Base-by-base conservation (phyloP, 2,113 vertebrate genomes). In the Synodontis membranacea region DNA sequence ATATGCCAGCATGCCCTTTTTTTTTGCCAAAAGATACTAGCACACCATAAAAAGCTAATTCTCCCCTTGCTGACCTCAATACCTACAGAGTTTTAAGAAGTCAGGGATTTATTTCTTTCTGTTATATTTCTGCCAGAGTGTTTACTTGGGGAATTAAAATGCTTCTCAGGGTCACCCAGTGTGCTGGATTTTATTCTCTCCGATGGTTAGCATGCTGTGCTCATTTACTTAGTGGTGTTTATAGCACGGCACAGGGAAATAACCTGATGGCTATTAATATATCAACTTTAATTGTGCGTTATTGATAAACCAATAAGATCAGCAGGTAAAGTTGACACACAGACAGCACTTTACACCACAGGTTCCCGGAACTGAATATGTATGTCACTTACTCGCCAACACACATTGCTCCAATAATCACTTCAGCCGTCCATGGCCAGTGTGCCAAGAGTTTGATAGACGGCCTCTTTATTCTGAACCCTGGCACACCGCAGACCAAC, bases 111-210 rank as follows among this genome's bases (percentile, higher is more conserved):
- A 39, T 46, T 60, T 62, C 12, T 46, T 60, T 62, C 12, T 34
- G 31, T 75, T 39, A 39, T 39, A 42, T 28, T 28, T 80, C 60
- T 46, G 21, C 70, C 9, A 25, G 39, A 34, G 52, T 34, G 80
- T 46, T 72, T 56, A 52, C 52, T 75, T 19, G 34, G 83, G 34
- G 68, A 84, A 74, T 84, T 56, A 75, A 58, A 84, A 75, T 31
- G 66, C 60, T 10, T 52, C 82, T 84, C 83, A 84, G 74, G 72
- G 83, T 84, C 70, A 42, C 28, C 70, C 84, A 37, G 72, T 31
- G 21, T 37, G 54, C 84, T 78, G 72, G 68, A 60, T 21, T 44
- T 58, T 34, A 60, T 62, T 78, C 54, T 79, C 15, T 52, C 79
- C 44, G 1, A 21, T 60, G 21, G 42, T 48, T 34, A 44, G 72